Evolutionary conservation across 1,140 invertebrate species (phyloP), one percentile per base, ranked within the genome.

Genomic region (Lepidostoma basale): DNA sequence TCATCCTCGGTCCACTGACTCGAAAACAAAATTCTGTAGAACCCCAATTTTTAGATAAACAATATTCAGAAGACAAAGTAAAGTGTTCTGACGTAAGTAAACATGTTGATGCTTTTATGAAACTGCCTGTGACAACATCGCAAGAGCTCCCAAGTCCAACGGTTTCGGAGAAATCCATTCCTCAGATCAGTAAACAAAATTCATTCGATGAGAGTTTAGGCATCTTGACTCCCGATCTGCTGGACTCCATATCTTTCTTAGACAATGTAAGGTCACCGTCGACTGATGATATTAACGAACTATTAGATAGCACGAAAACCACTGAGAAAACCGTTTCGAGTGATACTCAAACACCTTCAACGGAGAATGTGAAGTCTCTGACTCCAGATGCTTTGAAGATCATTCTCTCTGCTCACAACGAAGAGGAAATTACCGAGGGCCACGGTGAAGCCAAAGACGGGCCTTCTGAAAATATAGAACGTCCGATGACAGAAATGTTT

Each of bases 161-260:
- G 9, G 67, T 79, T 74, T 71, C 72, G 2, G 81, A 83, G 26
- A 81, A 81, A 62, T 84, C 81, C 16, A 64, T 80, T 20, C 80
- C 75, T 52, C 77, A 81, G 69, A 79, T 88, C 12, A 89, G 87
- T 75, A 89, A 90, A 75, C 89, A 93, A 74, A 88, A 89, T 75
- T 91, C 90, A 10, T 87, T 92, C 67, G 91, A 93, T 77, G 92
- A 94, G 73, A 92, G 90, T 74, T 81, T 94, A 65, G 92, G 92
- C 6, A 94, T 95, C 70, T 80, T 95, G 14, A 93, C 92, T 4
- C 92, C 92, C 0, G 91, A 93, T 81, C 92, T 94, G 77, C 94
- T 95, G 92, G 87, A 89, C 60, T 90, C 91, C 76, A 87, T 88
- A 74, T 86, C 85, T 25, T 84, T 86, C 67, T 84, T 84, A 72